These are phyloP conservation scores for Phorcus lineatus DNA, from an alignment of 2,888 invertebrate genomes.

Conservation along the genomic window DNA sequence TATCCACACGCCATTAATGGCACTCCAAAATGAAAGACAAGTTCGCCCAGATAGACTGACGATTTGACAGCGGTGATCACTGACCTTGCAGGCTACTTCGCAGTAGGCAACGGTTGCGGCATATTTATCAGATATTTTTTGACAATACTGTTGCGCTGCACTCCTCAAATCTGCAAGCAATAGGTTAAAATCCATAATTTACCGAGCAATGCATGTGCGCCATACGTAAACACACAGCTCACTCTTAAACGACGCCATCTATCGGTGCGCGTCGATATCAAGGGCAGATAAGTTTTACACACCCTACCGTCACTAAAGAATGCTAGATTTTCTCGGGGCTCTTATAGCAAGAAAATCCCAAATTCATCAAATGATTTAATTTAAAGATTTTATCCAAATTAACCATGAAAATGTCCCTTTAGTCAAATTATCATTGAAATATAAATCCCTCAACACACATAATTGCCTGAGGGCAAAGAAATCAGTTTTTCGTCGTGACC, in stretches of 20 bases:
- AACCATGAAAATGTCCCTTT: too few relatives aligned
- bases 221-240: constrained; percentile 54
- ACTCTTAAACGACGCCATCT: neutral
- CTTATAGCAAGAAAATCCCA: neutral
- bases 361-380: too few relatives aligned
- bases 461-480: too few relatives aligned
- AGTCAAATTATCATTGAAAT: too few relatives aligned
- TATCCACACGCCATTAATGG: constrained; percentile 46
- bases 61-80: constrained; percentile 7
- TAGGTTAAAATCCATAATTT: constrained; percentile 61
- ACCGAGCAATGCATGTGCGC: constrained; percentile 47
- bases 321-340: neutral
- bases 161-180: constrained; percentile 59
- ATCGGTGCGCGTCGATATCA: neutral
- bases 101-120: constrained; percentile 34
- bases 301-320: neutral
- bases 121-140: constrained; percentile 30
- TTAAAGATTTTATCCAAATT: too few relatives aligned
- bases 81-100: constrained; percentile 37
- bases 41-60: neutral
- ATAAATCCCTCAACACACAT: too few relatives aligned
- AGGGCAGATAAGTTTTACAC: neutral
- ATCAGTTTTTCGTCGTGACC: too few relatives aligned
- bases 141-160: constrained; percentile 55
- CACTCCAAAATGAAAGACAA: constrained; percentile 26